Evolutionary conservation across 2,797 vertebrate species (phyloP).

Genomic region (Acanthurus tractus): DNA sequence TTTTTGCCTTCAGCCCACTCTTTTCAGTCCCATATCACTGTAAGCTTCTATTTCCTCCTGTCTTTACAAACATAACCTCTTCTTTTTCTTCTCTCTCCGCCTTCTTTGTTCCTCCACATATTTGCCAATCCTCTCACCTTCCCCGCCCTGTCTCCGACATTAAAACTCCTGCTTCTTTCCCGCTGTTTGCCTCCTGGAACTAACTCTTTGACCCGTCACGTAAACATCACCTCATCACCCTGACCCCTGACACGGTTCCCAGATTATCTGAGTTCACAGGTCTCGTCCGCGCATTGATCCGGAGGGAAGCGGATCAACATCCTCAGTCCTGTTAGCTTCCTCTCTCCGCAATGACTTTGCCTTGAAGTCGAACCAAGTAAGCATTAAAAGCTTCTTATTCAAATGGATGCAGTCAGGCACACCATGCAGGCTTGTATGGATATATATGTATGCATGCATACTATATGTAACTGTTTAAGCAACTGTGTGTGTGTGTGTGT

Average conservation of each 20-base stretch:
- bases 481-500: neutral
- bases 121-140: constrained; percentile 10
- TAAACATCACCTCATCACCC: constrained; percentile 43
- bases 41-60: constrained; percentile 1
- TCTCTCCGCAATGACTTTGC: constrained; percentile 45
- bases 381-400: constrained; percentile 73
- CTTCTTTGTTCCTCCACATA: constrained; percentile 13
- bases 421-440: constrained; percentile 8
- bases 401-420: constrained; percentile 62
- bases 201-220: constrained; percentile 26
- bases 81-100: neutral
- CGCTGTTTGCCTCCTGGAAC: constrained; percentile 15
- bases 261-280: constrained; percentile 52
- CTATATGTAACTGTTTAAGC: constrained; percentile 16
- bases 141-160: neutral
- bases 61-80: constrained; percentile 18
- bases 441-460: constrained; percentile 4
- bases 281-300: constrained; percentile 44
- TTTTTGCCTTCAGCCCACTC: constrained; percentile 36
- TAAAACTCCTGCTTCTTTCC: constrained; percentile 28
- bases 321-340: constrained; percentile 35
- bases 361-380: constrained; percentile 58
- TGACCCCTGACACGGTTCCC: constrained; percentile 33
- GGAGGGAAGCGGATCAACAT: constrained; percentile 43
- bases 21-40: constrained; percentile 4